phyloP scores from a whole-genome alignment of 2,797 vertebrate genomes.

The Gymnodraco acuticeps region DNA sequence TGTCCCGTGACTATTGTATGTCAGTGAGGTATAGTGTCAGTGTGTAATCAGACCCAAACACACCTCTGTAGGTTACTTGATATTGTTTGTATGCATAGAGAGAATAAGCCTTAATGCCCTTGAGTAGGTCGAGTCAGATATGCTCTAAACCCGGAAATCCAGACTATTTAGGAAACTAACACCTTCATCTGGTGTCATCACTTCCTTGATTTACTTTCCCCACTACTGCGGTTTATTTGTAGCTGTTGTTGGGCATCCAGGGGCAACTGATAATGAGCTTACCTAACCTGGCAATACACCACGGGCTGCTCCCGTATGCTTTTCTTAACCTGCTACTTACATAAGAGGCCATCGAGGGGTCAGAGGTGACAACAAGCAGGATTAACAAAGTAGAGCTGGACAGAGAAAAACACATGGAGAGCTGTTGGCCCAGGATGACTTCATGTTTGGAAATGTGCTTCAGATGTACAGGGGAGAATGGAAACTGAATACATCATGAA shows the following conservation, averaged over 20 bases:
- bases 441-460: neutral
- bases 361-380: constrained; percentile 54
- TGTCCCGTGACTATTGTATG: neutral
- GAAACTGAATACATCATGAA: neutral
- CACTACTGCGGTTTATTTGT: constrained; percentile 42
- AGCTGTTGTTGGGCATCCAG: constrained; percentile 36
- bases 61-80: neutral
- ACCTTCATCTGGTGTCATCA: neutral
- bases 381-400: constrained; percentile 57
- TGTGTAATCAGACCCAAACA: neutral
- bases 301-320: constrained; percentile 42
- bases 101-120: neutral
- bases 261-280: constrained; percentile 76
- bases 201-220: constrained; percentile 2
- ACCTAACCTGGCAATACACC: constrained; percentile 41
- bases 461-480: neutral
- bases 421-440: neutral
- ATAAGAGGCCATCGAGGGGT: constrained; percentile 61
- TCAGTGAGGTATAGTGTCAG: constrained; percentile 3
- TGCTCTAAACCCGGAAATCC: neutral
- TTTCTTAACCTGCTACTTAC: constrained; percentile 62
- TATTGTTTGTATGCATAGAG: neutral
- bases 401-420: constrained; percentile 27
- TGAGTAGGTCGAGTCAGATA: neutral
- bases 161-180: neutral